These are phyloP conservation scores for Coregonus clupeaformis DNA, from an alignment of 2,113 vertebrate genomes.

Conservation along the genomic window DNA sequence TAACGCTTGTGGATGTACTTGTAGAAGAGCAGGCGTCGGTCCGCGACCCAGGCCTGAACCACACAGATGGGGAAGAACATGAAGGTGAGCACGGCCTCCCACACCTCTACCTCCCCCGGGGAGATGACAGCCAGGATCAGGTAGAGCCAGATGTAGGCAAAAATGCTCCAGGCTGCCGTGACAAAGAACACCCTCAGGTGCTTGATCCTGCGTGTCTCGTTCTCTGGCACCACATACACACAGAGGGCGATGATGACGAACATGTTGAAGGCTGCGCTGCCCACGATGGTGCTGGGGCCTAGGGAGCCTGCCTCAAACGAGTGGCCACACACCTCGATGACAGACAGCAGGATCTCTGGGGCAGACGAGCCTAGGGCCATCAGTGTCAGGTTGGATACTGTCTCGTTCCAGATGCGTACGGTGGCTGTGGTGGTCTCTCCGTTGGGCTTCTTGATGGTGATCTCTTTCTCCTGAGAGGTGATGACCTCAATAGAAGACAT, in stretches of 20 bases:
- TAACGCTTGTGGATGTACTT: slow-evolving; percentile 81
- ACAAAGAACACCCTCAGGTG: slow-evolving; percentile 84
- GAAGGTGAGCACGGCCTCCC: slow-evolving; percentile 84
- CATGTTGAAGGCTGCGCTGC: slow-evolving; percentile 87
- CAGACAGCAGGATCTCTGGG: slow-evolving; percentile 82
- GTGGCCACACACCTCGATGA: slow-evolving; percentile 83
- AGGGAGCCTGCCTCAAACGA: slow-evolving; percentile 78
- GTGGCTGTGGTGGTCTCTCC: slow-evolving; percentile 80
- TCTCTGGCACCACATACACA: slow-evolving; percentile 81
- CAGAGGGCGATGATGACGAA: slow-evolving; percentile 84
- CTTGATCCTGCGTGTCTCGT: slow-evolving; percentile 78
- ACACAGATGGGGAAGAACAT: slow-evolving; percentile 84
- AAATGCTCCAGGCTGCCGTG: slow-evolving; percentile 81
- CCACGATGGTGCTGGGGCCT: slow-evolving; percentile 84
- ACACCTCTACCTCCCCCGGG: slow-evolving; percentile 78
- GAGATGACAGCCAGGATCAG: slow-evolving; percentile 80
- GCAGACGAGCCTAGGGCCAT: slow-evolving; percentile 85
- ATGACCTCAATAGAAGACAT: slow-evolving; percentile 89
- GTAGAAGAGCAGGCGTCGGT: slow-evolving; percentile 82
- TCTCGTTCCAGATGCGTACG: slow-evolving; percentile 85
- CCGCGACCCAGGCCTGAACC: slow-evolving; percentile 82
- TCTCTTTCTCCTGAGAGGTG: slow-evolving; percentile 84
- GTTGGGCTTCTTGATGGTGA: slow-evolving; percentile 82
- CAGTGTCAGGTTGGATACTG: slow-evolving; percentile 83
- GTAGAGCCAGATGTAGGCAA: slow-evolving; percentile 86